Evolutionary conservation across 2,797 vertebrate species (phyloP).

Genomic region (Tapera naevia): DNA sequence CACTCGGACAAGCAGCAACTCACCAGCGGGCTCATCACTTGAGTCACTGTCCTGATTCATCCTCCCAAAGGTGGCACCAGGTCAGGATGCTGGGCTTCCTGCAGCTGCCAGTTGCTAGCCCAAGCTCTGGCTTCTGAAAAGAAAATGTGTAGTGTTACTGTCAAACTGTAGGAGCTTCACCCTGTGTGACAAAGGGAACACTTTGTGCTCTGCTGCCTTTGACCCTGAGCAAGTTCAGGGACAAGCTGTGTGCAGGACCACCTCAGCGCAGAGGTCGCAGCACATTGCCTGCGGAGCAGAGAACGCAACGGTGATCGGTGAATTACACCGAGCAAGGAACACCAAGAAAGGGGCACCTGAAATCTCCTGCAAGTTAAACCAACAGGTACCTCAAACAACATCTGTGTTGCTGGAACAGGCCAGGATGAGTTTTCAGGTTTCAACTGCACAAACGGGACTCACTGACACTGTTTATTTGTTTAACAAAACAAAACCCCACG

Average conservation of each 20-base stretch:
- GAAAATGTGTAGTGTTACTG: neutral
- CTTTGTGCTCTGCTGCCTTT: neutral
- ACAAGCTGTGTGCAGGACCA: neutral
- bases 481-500: neutral
- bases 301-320: neutral
- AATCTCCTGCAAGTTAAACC: neutral
- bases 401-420: neutral
- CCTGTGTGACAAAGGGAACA: neutral
- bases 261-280: neutral
- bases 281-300: neutral
- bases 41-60: conserved; percentile 40
- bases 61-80: neutral
- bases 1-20: neutral
- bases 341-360: neutral
- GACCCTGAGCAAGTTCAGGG: neutral
- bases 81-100: neutral
- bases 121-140: conserved; percentile 11
- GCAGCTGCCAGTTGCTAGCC: neutral
- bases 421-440: neutral
- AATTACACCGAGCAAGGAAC: neutral
- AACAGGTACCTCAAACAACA: neutral
- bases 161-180: neutral
- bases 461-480: neutral
- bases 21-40: conserved; percentile 3
- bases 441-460: neutral